Evolutionary conservation across 2,888 invertebrate species (phyloP).

Genomic region (Agriopis leucophaearia): DNA sequence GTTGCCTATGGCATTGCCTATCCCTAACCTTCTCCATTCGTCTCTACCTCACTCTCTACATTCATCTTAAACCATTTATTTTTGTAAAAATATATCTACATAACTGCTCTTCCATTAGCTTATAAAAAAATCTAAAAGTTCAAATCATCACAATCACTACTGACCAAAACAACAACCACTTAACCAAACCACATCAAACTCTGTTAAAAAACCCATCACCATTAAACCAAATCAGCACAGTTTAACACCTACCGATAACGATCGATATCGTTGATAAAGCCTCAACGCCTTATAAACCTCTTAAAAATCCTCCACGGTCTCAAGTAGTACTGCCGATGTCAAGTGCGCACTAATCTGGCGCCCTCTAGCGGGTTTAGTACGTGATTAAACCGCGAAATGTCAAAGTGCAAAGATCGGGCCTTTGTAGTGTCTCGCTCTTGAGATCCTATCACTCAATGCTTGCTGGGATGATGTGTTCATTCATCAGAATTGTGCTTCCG

Average conservation of each 20-base stretch:
- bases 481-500: constrained; percentile 74
- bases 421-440: constrained; percentile 63
- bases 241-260: constrained; percentile 50
- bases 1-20: too few species aligned
- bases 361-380: constrained; percentile 72
- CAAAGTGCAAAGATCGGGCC: constrained; percentile 85
- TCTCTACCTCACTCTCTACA: too few species aligned
- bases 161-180: too few species aligned
- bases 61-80: too few species aligned
- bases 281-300: constrained; percentile 41
- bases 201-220: too few species aligned
- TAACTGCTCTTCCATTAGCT: too few species aligned
- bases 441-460: constrained; percentile 72
- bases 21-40: too few species aligned
- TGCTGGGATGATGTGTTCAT: constrained; percentile 72
- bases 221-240: too few species aligned
- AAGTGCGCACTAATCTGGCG: constrained; percentile 73
- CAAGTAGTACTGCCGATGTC: constrained; percentile 78
- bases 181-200: too few species aligned
- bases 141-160: too few species aligned
- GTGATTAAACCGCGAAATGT: constrained; percentile 86
- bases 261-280: constrained; percentile 47
- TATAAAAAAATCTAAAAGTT: too few species aligned
- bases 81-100: too few species aligned
- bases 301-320: constrained; percentile 68